Conservation (phyloP, 2,797 vertebrate genomes). For the Loris lydekkerianus region DNA sequence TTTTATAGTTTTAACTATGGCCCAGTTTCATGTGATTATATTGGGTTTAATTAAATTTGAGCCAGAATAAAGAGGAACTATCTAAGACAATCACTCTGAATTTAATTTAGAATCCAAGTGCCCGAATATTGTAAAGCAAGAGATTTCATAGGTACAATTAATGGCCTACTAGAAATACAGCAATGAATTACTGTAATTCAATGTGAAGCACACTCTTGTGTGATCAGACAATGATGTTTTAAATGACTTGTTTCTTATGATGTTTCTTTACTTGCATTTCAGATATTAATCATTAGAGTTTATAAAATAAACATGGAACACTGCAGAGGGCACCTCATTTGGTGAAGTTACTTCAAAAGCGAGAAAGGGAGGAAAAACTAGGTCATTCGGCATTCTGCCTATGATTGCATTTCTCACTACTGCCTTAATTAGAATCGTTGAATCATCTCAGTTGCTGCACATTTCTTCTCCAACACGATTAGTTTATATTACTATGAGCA, state of each 20-base stretch:
- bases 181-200: slow-evolving; percentile 68
- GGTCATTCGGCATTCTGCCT: slow-evolving; percentile 63
- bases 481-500: slow-evolving; percentile 73
- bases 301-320: slow-evolving; percentile 73
- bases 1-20: slow-evolving; percentile 43
- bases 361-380: slow-evolving; percentile 40
- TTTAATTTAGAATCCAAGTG: slow-evolving; percentile 64
- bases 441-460: slow-evolving; percentile 67
- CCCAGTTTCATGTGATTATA: slow-evolving; percentile 25
- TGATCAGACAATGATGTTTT: slow-evolving; percentile 50
- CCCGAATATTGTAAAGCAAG: slow-evolving; percentile 62
- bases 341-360: slow-evolving; percentile 63
- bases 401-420: slow-evolving; percentile 63
- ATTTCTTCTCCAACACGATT: slow-evolving; percentile 70
- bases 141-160: slow-evolving; percentile 62
- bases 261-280: slow-evolving; percentile 58
- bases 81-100: slow-evolving; percentile 61
- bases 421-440: slow-evolving; percentile 80
- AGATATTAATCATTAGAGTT: slow-evolving; percentile 67
- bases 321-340: slow-evolving; percentile 67
- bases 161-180: slow-evolving; percentile 8
- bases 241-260: slow-evolving; percentile 66
- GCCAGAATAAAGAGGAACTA: slow-evolving; percentile 47
- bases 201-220: background rate
- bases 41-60: slow-evolving; percentile 72